These are phyloP conservation scores for Serinus canaria DNA, from an alignment of 2,113 vertebrate species.

Conservation along the genomic window DNA sequence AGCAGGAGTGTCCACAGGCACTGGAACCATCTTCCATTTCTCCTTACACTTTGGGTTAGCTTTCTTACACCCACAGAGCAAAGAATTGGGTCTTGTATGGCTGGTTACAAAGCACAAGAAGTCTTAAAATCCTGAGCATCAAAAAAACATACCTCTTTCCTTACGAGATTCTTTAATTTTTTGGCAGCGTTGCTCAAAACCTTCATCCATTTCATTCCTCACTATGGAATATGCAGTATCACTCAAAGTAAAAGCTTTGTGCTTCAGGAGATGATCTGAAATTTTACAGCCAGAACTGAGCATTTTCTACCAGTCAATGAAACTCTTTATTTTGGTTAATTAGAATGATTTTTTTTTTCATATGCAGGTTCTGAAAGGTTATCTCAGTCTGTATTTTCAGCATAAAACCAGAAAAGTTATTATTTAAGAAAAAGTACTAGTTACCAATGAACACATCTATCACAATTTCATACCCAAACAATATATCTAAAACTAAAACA, in stretches of 20 bases:
- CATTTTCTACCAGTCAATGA: background rate
- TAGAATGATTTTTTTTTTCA: background rate
- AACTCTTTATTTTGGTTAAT: background rate
- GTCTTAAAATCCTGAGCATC: background rate
- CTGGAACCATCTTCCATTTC: slow-evolving; percentile 14
- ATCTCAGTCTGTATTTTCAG: background rate
- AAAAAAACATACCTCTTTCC: slow-evolving; percentile 79
- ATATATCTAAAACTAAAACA: background rate
- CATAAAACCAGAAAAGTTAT: background rate
- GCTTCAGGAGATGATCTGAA: slow-evolving; percentile 89
- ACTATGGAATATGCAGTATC: slow-evolving; percentile 91
- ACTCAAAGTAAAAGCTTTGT: slow-evolving; percentile 88
- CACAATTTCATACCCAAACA: background rate
- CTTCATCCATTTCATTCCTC: slow-evolving; percentile 88
- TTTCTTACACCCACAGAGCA: background rate
- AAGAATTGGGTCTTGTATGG: background rate
- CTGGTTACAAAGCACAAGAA: background rate
- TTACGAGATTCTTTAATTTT: slow-evolving; percentile 85
- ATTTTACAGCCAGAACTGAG: background rate
- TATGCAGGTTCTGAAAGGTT: background rate
- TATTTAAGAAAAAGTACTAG: background rate
- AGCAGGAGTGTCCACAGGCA: slow-evolving; percentile 51
- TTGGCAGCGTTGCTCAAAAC: slow-evolving; percentile 88
- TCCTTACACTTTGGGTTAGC: slow-evolving; percentile 51
- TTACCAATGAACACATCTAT: background rate